Percentiles rank a stretch among this genome's conserved stretches.
Evolutionary conservation across 2,797 vertebrate genomes (phyloP).

Genomic region (Falco peregrinus): DNA sequence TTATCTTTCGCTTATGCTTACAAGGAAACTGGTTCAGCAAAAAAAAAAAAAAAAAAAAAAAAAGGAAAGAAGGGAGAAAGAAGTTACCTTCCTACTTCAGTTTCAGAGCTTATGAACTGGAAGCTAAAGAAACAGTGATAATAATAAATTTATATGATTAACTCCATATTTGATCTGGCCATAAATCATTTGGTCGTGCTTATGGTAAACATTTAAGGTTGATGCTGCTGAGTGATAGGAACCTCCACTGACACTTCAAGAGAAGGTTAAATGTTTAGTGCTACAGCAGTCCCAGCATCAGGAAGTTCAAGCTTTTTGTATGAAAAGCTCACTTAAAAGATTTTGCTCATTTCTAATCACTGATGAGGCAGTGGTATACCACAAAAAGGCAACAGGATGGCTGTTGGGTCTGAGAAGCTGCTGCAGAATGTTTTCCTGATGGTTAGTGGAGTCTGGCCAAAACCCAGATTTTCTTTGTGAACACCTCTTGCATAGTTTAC

Average conservation of each 20-base stretch:
- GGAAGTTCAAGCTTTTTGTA: background rate
- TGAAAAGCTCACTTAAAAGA: background rate
- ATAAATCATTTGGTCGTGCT: background rate
- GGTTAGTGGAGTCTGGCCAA: background rate
- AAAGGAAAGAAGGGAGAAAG: background rate
- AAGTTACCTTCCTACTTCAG: background rate
- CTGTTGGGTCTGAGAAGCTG: background rate
- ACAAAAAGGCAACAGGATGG: background rate
- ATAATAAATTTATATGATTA: background rate
- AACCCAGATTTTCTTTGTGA: background rate
- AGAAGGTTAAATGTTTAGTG: background rate
- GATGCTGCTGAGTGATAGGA: background rate
- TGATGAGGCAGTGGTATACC: background rate
- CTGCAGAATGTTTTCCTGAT: background rate
- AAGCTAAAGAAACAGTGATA: background rate
- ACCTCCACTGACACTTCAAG: background rate
- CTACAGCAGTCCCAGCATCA: background rate
- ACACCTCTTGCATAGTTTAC: background rate
- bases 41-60: background rate
- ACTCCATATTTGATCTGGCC: background rate
- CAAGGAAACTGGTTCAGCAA: background rate
- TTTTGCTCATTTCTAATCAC: background rate
- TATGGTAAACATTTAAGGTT: background rate
- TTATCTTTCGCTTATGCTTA: background rate
- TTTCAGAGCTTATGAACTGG: background rate